Evolutionary conservation across 2,113 vertebrate genomes (phyloP).

Genomic region (Rhea americana): DNA sequence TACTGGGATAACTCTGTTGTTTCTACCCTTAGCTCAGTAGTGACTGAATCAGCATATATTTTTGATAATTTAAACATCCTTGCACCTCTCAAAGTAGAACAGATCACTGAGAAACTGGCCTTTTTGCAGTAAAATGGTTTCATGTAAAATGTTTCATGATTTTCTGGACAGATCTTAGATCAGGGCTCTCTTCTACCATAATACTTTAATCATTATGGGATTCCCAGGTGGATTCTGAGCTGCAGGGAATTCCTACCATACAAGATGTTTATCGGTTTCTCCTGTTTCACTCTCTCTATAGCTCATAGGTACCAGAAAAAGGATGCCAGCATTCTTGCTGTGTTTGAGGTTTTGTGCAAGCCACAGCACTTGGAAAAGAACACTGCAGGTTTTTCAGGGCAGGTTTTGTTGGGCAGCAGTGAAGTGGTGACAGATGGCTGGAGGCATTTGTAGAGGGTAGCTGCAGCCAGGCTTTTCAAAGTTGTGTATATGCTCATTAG

Average conservation of each 20-base stretch:
- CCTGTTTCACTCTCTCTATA: background rate
- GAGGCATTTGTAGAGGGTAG: background rate
- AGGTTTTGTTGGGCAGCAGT: background rate
- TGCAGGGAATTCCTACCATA: background rate
- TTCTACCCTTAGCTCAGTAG: background rate
- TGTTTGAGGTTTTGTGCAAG: background rate
- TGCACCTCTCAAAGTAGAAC: rapidly evolving
- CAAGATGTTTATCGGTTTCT: background rate
- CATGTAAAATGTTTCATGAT: rapidly evolving
- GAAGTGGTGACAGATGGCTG: background rate
- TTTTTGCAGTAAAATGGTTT: background rate
- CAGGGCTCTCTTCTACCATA: background rate
- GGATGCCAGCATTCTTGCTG: background rate
- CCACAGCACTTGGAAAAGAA: background rate
- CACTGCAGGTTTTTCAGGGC: background rate
- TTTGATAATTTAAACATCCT: background rate
- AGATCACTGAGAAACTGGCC: background rate
- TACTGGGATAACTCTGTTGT: background rate
- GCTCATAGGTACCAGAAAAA: background rate
- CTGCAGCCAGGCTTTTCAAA: background rate
- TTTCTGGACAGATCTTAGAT: background rate
- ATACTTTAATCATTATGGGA: rapidly evolving
- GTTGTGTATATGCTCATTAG: rapidly evolving
- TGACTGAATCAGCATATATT: no score
- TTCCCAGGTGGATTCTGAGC: background rate